phyloP scores from a whole-genome alignment of 2,888 invertebrate genomes.

The Ichneumon xanthorius region DNA sequence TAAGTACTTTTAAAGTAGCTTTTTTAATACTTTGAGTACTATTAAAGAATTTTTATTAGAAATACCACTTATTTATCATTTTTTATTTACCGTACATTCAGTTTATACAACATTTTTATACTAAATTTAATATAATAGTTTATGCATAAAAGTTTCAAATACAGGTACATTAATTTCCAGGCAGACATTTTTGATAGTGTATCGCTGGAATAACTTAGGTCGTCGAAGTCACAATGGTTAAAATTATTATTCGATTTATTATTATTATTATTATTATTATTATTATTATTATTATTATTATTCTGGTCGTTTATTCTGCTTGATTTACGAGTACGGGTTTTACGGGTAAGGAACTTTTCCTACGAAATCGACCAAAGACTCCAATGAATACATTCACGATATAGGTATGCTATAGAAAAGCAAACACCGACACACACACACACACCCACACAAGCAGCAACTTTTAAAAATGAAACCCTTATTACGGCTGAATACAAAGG shows the following conservation, averaged over 20 bases:
- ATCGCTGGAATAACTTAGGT: background rate
- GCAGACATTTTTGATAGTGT: too few species aligned
- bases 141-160: too few species aligned
- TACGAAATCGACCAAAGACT: conserved; percentile 57
- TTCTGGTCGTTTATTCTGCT: conserved; percentile 2
- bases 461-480: background rate
- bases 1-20: too few species aligned
- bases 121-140: too few species aligned
- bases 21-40: too few species aligned
- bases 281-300: background rate
- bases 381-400: conserved; percentile 41
- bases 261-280: background rate
- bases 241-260: background rate
- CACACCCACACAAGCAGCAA: background rate
- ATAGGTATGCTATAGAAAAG: conserved; percentile 28
- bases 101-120: too few species aligned
- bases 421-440: background rate
- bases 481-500: background rate
- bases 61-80: too few species aligned
- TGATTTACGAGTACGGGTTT: too few species aligned
- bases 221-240: background rate
- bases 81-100: too few species aligned
- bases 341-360: conserved; percentile 32
- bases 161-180: too few species aligned
- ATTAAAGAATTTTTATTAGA: too few species aligned